These are phyloP conservation scores for Phortica magna DNA, from an alignment of 2,888 invertebrate genomes.

Conservation along the genomic window DNA sequence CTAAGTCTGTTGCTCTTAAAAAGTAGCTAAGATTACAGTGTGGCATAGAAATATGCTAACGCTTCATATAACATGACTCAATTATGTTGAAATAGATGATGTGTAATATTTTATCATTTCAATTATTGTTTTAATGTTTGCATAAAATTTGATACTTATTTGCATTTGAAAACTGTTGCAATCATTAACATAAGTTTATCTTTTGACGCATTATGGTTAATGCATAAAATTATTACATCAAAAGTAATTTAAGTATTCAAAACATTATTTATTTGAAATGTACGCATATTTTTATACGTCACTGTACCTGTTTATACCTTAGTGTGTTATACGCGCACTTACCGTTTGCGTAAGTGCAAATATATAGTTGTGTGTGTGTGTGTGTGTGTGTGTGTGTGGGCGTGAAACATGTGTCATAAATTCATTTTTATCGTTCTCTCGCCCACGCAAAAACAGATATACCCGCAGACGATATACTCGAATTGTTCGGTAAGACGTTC, in stretches of 20 bases:
- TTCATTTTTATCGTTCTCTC: conserved; percentile 18
- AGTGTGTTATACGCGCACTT: not conserved
- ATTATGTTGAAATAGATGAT: too few relatives aligned
- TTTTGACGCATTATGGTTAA: too few relatives aligned
- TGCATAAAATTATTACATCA: too few relatives aligned
- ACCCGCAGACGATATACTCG: conserved; percentile 92
- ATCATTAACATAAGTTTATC: too few relatives aligned
- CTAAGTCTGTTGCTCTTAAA: too few relatives aligned
- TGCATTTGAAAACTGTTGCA: too few relatives aligned
- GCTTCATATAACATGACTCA: too few relatives aligned
- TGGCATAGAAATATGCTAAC: too few relatives aligned
- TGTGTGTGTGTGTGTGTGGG: conserved; percentile 40
- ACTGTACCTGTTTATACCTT: not conserved
- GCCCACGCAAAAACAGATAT: conserved; percentile 82
- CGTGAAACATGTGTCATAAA: conserved; percentile 40
- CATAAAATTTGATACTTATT: too few relatives aligned
- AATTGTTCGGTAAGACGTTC: conserved; percentile 95
- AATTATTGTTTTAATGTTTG: too few relatives aligned
- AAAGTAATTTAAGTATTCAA: not conserved
- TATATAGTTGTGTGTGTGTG: conserved; percentile 30
- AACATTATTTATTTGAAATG: not conserved
- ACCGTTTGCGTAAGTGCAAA: conserved; percentile 21
- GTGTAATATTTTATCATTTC: too few relatives aligned
- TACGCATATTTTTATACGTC: not conserved
- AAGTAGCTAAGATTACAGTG: too few relatives aligned